Conservation (phyloP, 1,140 invertebrate genomes). For the silkworm (Bombyx mori) region DNA sequence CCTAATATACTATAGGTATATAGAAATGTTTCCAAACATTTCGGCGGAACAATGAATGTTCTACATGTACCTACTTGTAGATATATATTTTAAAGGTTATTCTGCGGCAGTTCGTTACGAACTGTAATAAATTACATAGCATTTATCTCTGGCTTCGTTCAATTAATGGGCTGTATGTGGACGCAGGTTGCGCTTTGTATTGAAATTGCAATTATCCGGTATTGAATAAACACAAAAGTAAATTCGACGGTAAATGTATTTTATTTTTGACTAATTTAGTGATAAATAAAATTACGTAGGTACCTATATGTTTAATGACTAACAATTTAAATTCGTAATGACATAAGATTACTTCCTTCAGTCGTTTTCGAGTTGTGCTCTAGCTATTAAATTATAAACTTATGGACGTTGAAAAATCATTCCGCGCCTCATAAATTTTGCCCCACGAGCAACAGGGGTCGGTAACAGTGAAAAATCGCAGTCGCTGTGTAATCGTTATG, state of each 20-base stretch:
- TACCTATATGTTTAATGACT: too few relatives aligned
- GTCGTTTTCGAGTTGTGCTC: background rate
- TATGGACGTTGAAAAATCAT: conserved; percentile 58
- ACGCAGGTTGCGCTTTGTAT: conserved; percentile 16
- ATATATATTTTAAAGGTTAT: conserved; percentile 50
- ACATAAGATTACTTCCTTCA: conserved; percentile 2
- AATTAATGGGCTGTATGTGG: conserved; percentile 40
- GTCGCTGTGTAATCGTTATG: conserved; percentile 46
- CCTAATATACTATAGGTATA: too few relatives aligned
- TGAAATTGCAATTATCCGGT: conserved; percentile 8
- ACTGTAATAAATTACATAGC: conserved; percentile 48
- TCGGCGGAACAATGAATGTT: too few relatives aligned
- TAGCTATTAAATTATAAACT: conserved; percentile 49
- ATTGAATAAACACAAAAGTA: too few relatives aligned
- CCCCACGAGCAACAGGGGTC: conserved; percentile 35
- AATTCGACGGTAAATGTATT: background rate
- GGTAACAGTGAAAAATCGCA: conserved; percentile 52
- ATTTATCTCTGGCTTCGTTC: conserved; percentile 41
- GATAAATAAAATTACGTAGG: too few relatives aligned
- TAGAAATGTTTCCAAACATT: too few relatives aligned
- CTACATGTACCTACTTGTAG: too few relatives aligned
- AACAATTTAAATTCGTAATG: too few relatives aligned
- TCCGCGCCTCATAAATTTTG: conserved; percentile 51
- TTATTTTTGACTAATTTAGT: background rate
- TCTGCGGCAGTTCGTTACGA: conserved; percentile 31